phyloP scores from a whole-genome alignment of 2,888 invertebrate species.

The Yponomeuta malinellus region DNA sequence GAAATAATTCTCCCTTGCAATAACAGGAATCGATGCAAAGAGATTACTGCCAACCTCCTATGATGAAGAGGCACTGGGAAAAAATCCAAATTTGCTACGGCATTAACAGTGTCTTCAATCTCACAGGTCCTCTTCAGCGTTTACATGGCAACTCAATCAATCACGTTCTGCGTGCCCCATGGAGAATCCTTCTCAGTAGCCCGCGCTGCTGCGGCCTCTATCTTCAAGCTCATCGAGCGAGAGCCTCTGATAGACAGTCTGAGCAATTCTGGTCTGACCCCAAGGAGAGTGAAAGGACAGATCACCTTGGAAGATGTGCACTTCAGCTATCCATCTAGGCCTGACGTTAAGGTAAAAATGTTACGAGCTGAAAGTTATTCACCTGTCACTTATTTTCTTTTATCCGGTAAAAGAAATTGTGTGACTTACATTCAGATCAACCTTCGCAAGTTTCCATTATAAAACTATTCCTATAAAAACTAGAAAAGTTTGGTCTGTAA shows the following conservation, averaged over 20 bases:
- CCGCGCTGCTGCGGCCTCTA: constrained; percentile 81
- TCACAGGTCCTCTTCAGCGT: constrained; percentile 82
- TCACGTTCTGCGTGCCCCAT: constrained; percentile 85
- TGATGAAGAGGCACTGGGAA: no score
- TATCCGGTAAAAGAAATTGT: no score
- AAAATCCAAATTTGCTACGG: no score
- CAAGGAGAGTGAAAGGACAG: constrained; percentile 77
- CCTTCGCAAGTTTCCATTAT: no score
- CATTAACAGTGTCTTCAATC: no score
- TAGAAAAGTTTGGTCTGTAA: no score
- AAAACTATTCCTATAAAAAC: no score
- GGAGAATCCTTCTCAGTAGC: constrained; percentile 84
- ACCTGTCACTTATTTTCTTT: no score
- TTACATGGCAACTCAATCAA: constrained; percentile 84
- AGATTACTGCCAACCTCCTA: no score
- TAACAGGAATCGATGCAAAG: no score
- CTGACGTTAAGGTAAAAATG: constrained; percentile 65
- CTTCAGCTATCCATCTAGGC: constrained; percentile 87
- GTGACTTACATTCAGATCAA: no score
- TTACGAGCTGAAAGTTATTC: background rate
- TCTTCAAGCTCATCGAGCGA: constrained; percentile 84
- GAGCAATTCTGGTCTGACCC: constrained; percentile 75
- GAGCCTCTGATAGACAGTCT: constrained; percentile 82
- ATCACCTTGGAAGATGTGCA: constrained; percentile 81
- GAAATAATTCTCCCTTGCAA: no score